A percentile compares a stretch with the other conserved stretches of the same genome.
Evolutionary conservation across 2,113 vertebrate species (phyloP).

Genomic region (Numenius arquata): DNA sequence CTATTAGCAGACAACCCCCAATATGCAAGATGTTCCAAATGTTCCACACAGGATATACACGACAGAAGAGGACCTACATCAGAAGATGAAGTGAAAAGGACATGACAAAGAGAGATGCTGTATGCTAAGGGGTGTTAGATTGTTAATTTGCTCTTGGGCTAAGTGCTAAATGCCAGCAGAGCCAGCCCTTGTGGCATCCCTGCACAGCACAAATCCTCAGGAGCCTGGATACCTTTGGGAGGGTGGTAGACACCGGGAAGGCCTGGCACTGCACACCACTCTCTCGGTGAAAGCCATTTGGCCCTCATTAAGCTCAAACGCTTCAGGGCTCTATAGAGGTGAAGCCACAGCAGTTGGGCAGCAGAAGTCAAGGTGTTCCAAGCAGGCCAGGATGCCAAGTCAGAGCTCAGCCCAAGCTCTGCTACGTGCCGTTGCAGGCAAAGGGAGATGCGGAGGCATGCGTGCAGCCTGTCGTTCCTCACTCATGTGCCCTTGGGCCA

Average conservation of each 20-base stretch:
- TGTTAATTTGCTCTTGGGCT: neutral
- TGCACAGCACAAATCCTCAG: neutral
- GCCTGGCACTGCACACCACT: neutral
- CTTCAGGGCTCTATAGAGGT: neutral
- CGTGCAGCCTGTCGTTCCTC: neutral
- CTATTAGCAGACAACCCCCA: neutral
- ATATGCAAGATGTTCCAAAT: neutral
- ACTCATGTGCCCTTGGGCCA: neutral
- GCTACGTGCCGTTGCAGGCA: neutral
- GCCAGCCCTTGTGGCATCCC: neutral
- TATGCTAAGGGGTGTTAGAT: neutral
- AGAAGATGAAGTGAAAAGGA: neutral
- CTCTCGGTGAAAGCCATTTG: neutral
- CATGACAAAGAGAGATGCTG: neutral
- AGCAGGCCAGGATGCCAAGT: neutral
- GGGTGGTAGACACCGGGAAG: neutral
- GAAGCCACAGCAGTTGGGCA: neutral
- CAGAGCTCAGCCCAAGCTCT: neutral
- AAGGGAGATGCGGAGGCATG: accelerated
- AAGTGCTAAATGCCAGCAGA: neutral
- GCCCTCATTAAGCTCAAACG: neutral
- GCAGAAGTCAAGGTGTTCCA: neutral
- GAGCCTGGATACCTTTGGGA: neutral
- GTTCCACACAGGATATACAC: neutral
- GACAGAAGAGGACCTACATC: neutral